These are phyloP conservation scores for Holacanthella duospinosa DNA, from an alignment of 2,888 invertebrate genomes.

Conservation along the genomic window DNA sequence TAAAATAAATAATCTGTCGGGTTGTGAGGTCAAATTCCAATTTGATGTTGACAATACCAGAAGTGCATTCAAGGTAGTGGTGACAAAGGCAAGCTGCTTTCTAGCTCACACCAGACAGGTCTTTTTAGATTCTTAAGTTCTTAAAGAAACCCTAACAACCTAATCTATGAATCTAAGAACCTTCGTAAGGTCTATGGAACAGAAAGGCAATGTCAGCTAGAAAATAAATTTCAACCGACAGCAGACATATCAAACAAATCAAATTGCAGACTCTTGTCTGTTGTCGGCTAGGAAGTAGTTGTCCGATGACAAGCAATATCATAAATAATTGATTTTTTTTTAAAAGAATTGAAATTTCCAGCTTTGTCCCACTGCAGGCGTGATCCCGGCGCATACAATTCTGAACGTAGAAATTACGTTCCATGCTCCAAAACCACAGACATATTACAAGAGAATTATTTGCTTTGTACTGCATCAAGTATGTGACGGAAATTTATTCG, in stretches of 20 bases:
- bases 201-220: too few relatives aligned
- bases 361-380: constrained; percentile 24
- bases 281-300: too few relatives aligned
- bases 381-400: constrained; percentile 15
- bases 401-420: constrained; percentile 20
- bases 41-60: constrained; percentile 27
- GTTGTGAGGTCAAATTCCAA: constrained; percentile 25
- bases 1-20: constrained; percentile 24
- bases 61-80: constrained; percentile 26
- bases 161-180: too few relatives aligned
- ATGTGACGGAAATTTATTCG: neutral
- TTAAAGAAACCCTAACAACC: too few relatives aligned
- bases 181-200: too few relatives aligned
- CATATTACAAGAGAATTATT: constrained; percentile 26
- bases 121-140: too few relatives aligned
- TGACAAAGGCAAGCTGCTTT: neutral
- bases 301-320: too few relatives aligned
- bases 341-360: too few relatives aligned
- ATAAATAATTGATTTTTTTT: too few relatives aligned
- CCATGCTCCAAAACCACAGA: constrained; percentile 23
- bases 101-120: neutral
- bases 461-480: constrained; percentile 27
- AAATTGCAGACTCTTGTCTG: too few relatives aligned
- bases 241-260: too few relatives aligned
- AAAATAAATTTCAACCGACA: too few relatives aligned